A percentile compares a stretch with the other conserved stretches of the same genome.
phyloP scores from a whole-genome alignment of 2,888 invertebrate genomes.

The Pterobdella sp. region DNA sequence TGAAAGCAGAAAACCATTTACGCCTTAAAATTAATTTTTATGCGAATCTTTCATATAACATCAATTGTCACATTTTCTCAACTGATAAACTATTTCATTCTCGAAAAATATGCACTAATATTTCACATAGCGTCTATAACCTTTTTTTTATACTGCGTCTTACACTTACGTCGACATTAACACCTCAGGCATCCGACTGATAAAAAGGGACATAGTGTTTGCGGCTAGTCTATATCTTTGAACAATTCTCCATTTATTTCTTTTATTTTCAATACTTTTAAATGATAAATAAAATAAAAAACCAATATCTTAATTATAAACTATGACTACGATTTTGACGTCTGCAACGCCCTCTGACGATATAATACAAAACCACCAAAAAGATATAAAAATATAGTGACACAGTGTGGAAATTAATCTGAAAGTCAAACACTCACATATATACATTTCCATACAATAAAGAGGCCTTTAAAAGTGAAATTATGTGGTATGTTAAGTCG shows the following conservation, averaged over 20 bases:
- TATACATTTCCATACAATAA: no score
- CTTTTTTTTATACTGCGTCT: background rate
- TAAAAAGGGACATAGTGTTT: constrained; percentile 98
- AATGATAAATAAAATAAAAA: background rate
- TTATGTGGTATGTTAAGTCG: no score
- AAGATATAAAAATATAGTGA: no score
- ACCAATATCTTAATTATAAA: background rate
- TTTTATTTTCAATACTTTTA: no score
- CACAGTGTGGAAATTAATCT: no score
- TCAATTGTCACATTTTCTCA: background rate
- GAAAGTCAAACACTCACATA: no score
- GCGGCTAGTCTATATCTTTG: constrained; percentile 90
- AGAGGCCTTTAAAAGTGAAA: no score
- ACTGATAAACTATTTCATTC: background rate
- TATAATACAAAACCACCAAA: no score
- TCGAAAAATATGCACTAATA: background rate
- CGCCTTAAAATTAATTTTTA: no score
- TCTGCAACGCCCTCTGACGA: background rate
- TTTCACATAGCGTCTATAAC: background rate
- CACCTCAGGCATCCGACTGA: constrained; percentile 60
- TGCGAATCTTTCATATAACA: background rate
- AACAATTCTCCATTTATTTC: constrained; percentile 28
- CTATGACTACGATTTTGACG: background rate
- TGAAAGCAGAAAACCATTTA: no score
- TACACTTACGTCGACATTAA: constrained; percentile 12